Evolutionary conservation across 1,140 invertebrate species (phyloP), one percentile per base, ranked within the genome.

Genomic region (Fopius arisanus): DNA sequence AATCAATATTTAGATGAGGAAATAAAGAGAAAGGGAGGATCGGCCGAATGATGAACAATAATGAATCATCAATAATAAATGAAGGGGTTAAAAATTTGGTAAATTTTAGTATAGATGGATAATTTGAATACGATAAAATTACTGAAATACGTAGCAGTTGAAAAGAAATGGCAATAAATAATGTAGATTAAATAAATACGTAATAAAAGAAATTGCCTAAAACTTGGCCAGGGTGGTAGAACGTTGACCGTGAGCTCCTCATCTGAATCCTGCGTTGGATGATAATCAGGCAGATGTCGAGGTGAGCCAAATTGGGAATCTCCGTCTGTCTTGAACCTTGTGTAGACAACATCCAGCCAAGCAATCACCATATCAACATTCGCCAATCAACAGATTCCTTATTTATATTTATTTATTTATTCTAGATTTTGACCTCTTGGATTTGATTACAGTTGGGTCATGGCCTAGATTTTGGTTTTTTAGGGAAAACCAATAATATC

Each of bases 191-290:
- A 86, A 87, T 86, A 87, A 87, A 87, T 87, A 88, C 81, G 84
- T 88, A 88, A 85, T 79, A 87, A 87, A 86, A 86, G 84, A 88
- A 88, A 88, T 88, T 88, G 87, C 87, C 87, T 88, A 88, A 88
- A 88, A 86, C 85, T 88, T 76, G 87, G 87, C 87, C 87, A 88
- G 71, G 87, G 87, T 73, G 87, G 87, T 77, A 88, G 85, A 81
- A 88, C 87, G 84, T 86, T 88, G 81, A 87, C 86, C 80, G 83
- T 87, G 84, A 88, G 86, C 79, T 88, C 87, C 82, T 88, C 87
- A 78, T 88, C 86, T 70, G 86, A 88, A 82, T 88, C 87, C 84
- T 87, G 86, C 63, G 81, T 76, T 62, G 80, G 81, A 63, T 68
- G 68, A 77, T 84, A 84, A 80, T 74, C 78, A 73, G 79, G 77